Conservation (phyloP, 1,140 invertebrate genomes). For the Neodiprion virginianus region DNA sequence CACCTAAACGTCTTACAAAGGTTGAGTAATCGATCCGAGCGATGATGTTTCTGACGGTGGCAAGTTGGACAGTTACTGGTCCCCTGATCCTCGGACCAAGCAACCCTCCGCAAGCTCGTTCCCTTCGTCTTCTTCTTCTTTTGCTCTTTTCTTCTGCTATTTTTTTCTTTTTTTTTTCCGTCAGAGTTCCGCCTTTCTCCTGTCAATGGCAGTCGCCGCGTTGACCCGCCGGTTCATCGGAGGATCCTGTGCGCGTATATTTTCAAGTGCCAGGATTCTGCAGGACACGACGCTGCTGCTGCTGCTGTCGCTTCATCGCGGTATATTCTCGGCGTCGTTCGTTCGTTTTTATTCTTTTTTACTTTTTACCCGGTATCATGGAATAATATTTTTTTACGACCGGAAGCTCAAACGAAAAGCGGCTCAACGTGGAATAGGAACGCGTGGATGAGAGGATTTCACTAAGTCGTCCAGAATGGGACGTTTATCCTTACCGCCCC, state of each 20-base stretch:
- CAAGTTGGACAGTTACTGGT: neutral
- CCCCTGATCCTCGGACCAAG: neutral
- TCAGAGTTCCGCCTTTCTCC: neutral
- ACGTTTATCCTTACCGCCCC: conserved; percentile 35
- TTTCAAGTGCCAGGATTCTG: neutral
- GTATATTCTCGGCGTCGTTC: neutral
- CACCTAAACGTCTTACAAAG: neutral
- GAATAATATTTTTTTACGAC: conserved; percentile 17
- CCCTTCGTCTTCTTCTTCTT: neutral
- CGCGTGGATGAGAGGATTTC: conserved; percentile 46
- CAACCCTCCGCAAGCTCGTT: neutral
- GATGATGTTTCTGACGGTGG: neutral
- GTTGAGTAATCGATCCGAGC: neutral
- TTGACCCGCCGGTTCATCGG: neutral
- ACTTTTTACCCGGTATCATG: conserved; percentile 3
- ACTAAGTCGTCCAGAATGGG: conserved; percentile 42
- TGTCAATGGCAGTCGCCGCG: conserved; percentile 2
- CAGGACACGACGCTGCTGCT: neutral
- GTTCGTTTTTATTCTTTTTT: conserved; percentile 9
- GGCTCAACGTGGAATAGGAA: conserved; percentile 17
- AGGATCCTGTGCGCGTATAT: neutral
- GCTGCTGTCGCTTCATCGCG: conserved; percentile 2
- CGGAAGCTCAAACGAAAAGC: neutral
- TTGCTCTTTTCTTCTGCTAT: neutral
- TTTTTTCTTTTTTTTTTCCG: neutral